A percentile compares a stretch with the other conserved stretches of the same genome.
phyloP scores from a whole-genome alignment of 2,888 invertebrate species.

The Hoplodrina blanda region DNA sequence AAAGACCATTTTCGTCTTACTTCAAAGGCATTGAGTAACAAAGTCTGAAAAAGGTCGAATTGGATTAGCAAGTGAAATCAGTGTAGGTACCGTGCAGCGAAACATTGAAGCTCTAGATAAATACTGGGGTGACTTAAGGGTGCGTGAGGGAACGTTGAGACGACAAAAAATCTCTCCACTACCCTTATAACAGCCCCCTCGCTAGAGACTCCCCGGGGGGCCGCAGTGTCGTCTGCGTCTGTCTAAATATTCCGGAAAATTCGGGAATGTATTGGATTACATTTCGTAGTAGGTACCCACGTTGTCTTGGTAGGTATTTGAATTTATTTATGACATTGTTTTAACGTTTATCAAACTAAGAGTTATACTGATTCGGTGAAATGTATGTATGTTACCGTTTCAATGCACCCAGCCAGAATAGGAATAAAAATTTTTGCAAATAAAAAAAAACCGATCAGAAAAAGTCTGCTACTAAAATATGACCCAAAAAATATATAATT shows the following conservation, averaged over 20 bases:
- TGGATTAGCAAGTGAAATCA: slow-evolving; percentile 65
- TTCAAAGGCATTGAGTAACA: slow-evolving; percentile 52
- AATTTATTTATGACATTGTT: slow-evolving; percentile 14
- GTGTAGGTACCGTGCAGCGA: slow-evolving; percentile 54
- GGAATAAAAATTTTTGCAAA: too few species aligned
- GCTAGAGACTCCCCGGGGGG: slow-evolving; percentile 46
- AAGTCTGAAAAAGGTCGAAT: slow-evolving; percentile 61
- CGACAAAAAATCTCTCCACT: slow-evolving; percentile 66
- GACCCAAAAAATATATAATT: too few species aligned
- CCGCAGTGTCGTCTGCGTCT: slow-evolving; percentile 54
- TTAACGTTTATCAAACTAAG: not conserved
- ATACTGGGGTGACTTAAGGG: slow-evolving; percentile 51
- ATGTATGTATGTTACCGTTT: too few species aligned
- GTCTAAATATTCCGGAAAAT: slow-evolving; percentile 62
- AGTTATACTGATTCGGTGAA: too few species aligned
- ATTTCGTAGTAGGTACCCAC: slow-evolving; percentile 25
- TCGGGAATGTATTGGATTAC: slow-evolving; percentile 54
- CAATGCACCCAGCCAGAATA: too few species aligned
- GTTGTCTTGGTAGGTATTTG: slow-evolving; percentile 6
- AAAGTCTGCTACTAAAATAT: too few species aligned
- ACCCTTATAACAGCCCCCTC: slow-evolving; percentile 53
- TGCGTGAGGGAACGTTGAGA: slow-evolving; percentile 61
- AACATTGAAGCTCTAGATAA: slow-evolving; percentile 57
- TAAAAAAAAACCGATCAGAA: too few species aligned
- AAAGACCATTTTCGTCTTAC: slow-evolving; percentile 47